phyloP scores from a whole-genome alignment of 1,140 invertebrate species.

The Platyscapa corneri region DNA sequence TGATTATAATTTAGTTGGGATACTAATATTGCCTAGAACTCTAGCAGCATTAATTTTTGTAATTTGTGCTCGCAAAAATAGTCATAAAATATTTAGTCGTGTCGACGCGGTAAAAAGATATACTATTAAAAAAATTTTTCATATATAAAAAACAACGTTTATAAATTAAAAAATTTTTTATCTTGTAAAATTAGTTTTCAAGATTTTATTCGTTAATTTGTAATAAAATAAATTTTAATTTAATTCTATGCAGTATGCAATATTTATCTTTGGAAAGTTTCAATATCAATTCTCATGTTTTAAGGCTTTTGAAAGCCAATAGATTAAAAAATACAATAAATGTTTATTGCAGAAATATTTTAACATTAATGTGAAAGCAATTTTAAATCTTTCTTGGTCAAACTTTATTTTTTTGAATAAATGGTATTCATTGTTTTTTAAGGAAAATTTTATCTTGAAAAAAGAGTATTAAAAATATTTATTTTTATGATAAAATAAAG shows the following conservation, averaged over 20 bases:
- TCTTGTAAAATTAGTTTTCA: slow-evolving; percentile 11
- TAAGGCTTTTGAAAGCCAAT: background rate
- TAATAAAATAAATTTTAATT: background rate
- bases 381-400: background rate
- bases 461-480: background rate
- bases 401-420: background rate
- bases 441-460: no score
- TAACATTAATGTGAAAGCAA: background rate
- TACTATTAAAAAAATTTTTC: slow-evolving; percentile 3
- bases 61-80: background rate
- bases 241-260: background rate
- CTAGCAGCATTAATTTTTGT: background rate
- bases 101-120: no score
- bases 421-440: background rate
- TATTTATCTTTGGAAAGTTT: background rate
- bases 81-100: background rate
- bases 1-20: background rate
- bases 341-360: background rate
- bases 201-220: background rate
- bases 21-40: background rate
- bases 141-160: background rate
- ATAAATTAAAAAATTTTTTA: background rate
- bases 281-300: background rate
- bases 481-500: background rate
- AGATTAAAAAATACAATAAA: background rate